Conservation (phyloP, 2,888 invertebrate species). For the Dicycla oo region DNA sequence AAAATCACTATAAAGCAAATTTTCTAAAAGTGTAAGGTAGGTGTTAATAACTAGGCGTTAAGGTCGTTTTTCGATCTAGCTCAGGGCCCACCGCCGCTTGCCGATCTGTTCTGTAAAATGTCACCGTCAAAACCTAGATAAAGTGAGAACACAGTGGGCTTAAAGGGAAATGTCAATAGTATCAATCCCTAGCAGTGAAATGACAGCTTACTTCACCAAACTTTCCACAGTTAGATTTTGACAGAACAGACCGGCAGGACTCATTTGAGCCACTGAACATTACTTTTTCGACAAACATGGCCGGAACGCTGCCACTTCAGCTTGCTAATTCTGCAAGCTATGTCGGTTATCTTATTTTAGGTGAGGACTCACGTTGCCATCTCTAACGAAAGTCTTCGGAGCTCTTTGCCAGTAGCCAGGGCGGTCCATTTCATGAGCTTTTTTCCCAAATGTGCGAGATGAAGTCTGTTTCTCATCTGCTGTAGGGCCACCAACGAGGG, state of each 20-base stretch:
- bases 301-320: background rate
- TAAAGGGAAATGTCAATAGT: no score
- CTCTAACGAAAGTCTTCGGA: conserved; percentile 71
- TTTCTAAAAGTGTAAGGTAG: no score
- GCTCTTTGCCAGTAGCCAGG: conserved; percentile 79
- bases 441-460: conserved; percentile 79
- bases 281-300: no score
- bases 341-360: background rate
- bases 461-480: conserved; percentile 84
- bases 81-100: no score
- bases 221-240: no score
- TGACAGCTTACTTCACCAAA: no score
- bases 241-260: no score
- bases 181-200: no score
- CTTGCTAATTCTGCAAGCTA: background rate
- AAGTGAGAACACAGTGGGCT: background rate
- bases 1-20: no score
- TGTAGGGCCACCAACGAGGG: conserved; percentile 84
- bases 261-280: no score
- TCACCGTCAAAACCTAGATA: background rate
- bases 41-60: no score
- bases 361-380: conserved; percentile 37
- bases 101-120: background rate
- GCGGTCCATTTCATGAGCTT: conserved; percentile 87
- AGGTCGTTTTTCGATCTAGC: no score